Evolutionary conservation across 2,113 vertebrate species (phyloP).

Genomic region (Barnardius zonarius): DNA sequence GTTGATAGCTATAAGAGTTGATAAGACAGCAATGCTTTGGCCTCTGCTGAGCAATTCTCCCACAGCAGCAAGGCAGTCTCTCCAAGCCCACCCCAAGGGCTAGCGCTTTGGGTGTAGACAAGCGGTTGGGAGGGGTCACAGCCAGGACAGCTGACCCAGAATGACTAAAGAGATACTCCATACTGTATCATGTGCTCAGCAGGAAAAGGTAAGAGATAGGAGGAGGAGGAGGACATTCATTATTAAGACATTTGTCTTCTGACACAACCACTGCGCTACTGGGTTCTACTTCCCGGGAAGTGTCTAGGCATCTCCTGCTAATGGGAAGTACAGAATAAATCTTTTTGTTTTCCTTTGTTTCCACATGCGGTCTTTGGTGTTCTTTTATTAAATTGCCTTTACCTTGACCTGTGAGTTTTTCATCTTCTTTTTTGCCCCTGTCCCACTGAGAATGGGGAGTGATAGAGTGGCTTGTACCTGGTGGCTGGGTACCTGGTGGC

Average conservation of each 20-base stretch:
- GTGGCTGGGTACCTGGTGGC: neutral
- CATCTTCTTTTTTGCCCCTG: neutral
- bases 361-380: neutral
- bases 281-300: neutral
- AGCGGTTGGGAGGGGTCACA: neutral
- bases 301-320: neutral
- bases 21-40: accelerated
- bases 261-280: accelerated
- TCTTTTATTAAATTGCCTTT: neutral
- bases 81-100: neutral
- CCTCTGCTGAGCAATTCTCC: neutral
- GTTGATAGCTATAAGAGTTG: no score
- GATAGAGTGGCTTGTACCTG: neutral
- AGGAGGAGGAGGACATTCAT: accelerated
- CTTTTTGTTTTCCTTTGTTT: neutral
- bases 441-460: neutral
- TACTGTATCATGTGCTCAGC: neutral
- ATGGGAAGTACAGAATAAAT: neutral
- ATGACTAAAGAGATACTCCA: neutral
- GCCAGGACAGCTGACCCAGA: neutral
- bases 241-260: accelerated
- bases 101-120: neutral
- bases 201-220: neutral
- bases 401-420: neutral
- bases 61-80: neutral